Base-by-base conservation (phyloP, 2,888 invertebrate species). In the Eupithecia exiguata region DNA sequence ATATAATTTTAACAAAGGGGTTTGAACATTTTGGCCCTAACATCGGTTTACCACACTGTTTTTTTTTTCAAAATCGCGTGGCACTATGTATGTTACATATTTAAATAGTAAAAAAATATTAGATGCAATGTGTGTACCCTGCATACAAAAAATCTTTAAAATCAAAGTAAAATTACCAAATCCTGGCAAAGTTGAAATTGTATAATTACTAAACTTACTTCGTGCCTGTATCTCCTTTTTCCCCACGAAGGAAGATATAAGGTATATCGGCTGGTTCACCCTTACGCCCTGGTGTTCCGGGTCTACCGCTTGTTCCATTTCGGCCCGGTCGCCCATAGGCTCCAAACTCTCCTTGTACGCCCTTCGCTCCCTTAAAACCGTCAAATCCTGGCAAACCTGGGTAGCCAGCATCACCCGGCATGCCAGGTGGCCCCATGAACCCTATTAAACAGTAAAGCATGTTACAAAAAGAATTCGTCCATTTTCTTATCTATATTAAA, bases 251-350 rank as follows among this genome's bases (percentile, higher is more conserved):
- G 70, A 90, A 91, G n/a, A 81, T 79, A 1, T 84, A 90, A 18
- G 80, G 90, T 80, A 84, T 89, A 86, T 81, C 86, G 76, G 95
- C 94, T 5, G 88, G 81, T 5, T 76, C 77, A n/a, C 96, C 96
- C 1, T 93, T 92, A 35, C 79, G 80, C 7, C 96, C 96, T 12
- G 94, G 91, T 0, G 76, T 74, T 46, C 5, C 96, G 96, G 72
- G 95, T 92, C 2, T 85, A 18, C 96, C 96, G 75, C 91, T 87
- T 1, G 86, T 81, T 65, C 96, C 95, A 75, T 93, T 91, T 9
- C 86, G 82, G 7, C 95, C 95, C 5, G 92, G 90, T 25, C 77
- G n/a, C 7, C 96, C 96, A 21, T 93, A 91, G 4, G 78, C 84
- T 1, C 95, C 96, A 0, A 83, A 83, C 0, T 86, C 83, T 12